Percentiles rank a stretch among this genome's conserved stretches.
Evolutionary conservation across 2,888 invertebrate species (phyloP).

Genomic region (Stratiomys singularior): DNA sequence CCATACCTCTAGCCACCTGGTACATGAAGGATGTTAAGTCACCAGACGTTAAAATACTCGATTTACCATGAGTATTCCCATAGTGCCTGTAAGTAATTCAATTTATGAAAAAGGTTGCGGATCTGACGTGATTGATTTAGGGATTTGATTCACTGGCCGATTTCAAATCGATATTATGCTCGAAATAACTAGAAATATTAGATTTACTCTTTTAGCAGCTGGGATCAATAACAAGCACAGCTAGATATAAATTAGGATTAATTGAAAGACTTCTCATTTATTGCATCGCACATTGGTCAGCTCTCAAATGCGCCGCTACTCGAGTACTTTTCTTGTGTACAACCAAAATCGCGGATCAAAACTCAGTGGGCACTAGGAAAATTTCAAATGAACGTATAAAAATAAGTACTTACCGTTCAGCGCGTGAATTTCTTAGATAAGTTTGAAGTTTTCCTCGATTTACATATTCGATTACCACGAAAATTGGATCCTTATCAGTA

Average conservation of each 20-base stretch:
- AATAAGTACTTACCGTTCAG: slow-evolving; percentile 70
- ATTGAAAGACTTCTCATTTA: too few species aligned
- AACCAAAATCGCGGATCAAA: neutral
- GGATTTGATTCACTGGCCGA: too few species aligned
- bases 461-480: slow-evolving; percentile 93
- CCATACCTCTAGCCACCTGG: slow-evolving; percentile 92
- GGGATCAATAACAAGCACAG: too few species aligned
- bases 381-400: neutral
- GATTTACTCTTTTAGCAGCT: too few species aligned
- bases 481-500: slow-evolving; percentile 89
- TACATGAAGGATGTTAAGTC: slow-evolving; percentile 91
- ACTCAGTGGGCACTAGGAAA: neutral
- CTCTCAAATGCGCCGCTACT: neutral
- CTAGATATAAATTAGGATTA: too few species aligned
- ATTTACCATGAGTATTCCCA: slow-evolving; percentile 71
- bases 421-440: slow-evolving; percentile 85
- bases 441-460: slow-evolving; percentile 89
- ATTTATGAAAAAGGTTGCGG: neutral
- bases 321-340: neutral
- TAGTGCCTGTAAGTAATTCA: slow-evolving; percentile 60
- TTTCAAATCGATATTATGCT: too few species aligned
- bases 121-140: too few species aligned
- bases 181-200: too few species aligned
- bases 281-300: too few species aligned
- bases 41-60: slow-evolving; percentile 81